Percentiles rank a stretch among this genome's conserved stretches.
Conservation (phyloP, 1,140 invertebrate species). For the Meloidogyne chitwoodi region DNA sequence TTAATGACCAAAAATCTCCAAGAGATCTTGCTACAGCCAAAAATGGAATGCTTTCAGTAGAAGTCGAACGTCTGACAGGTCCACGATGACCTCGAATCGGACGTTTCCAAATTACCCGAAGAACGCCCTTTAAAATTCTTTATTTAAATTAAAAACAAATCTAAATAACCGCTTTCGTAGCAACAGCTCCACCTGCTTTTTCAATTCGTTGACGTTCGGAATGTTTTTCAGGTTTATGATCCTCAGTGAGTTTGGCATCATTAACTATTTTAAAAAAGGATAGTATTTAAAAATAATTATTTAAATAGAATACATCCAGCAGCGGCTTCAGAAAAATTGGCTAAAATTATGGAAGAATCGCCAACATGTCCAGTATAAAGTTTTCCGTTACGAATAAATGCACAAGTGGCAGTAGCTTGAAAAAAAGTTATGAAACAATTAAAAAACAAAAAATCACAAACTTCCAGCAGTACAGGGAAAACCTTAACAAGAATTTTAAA, state of each 20-base stretch:
- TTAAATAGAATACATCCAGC: constrained; percentile 9
- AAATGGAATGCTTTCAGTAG: constrained; percentile 31
- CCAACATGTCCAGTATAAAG: constrained; percentile 37
- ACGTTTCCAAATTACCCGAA: constrained; percentile 32
- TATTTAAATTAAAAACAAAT: background rate
- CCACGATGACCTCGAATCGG: constrained; percentile 30
- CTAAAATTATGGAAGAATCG: constrained; percentile 30
- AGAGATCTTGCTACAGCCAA: constrained; percentile 29
- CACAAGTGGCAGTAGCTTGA: constrained; percentile 19
- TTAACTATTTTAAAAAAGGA: background rate
- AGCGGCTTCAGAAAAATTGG: constrained; percentile 12
- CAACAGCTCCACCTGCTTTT: constrained; percentile 19
- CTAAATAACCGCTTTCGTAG: background rate
- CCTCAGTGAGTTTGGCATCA: constrained; percentile 30
- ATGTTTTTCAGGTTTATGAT: constrained; percentile 31
- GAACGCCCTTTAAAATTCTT: constrained; percentile 5
- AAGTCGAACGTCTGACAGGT: constrained; percentile 27
- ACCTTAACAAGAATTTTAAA: background rate
- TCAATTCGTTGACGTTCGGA: constrained; percentile 28
- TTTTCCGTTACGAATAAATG: constrained; percentile 33
- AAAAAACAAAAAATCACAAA: too few relatives aligned
- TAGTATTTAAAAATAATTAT: background rate
- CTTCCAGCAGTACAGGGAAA: constrained; percentile 32
- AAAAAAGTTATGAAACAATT: too few relatives aligned
- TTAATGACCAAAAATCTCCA: constrained; percentile 39